Percentiles rank a stretch among this genome's conserved stretches.
These are phyloP conservation scores for Nansenia antarctica DNA, from an alignment of 2,113 vertebrate species.

Conservation along the genomic window DNA sequence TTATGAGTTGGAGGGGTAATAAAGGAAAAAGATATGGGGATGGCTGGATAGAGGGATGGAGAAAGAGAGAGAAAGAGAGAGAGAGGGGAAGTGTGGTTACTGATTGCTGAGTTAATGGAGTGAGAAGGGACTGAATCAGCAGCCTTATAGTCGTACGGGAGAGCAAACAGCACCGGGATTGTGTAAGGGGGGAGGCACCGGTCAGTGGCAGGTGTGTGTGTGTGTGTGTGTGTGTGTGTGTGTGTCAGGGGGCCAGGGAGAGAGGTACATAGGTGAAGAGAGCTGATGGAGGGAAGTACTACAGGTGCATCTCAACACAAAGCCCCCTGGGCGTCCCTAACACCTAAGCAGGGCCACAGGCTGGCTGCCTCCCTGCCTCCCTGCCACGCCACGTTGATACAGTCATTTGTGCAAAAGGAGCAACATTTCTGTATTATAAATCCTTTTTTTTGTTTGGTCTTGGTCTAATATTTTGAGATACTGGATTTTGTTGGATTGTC, in stretches of 20 bases:
- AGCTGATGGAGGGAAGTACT: too few relatives aligned
- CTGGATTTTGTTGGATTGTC: too few relatives aligned
- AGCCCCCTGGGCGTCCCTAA: too few relatives aligned
- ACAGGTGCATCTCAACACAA: too few relatives aligned
- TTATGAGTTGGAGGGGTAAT: conserved; percentile 6
- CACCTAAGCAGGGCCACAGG: too few relatives aligned
- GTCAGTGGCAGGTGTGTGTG: too few relatives aligned
- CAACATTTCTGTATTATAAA: too few relatives aligned
- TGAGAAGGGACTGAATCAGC: conserved; percentile 78
- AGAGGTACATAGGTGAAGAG: background rate
- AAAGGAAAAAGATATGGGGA: conserved; percentile 17
- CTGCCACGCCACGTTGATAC: too few relatives aligned
- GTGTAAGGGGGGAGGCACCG: conserved; percentile 16
- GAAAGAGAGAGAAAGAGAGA: conserved; percentile 31
- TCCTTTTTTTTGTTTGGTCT: too few relatives aligned
- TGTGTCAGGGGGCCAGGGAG: background rate
- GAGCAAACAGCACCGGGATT: conserved; percentile 54
- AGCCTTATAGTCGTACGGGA: conserved; percentile 69
- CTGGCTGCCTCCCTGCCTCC: too few relatives aligned
- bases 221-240: background rate
- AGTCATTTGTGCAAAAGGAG: too few relatives aligned
- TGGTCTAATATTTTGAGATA: too few relatives aligned
- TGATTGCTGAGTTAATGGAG: conserved; percentile 80
- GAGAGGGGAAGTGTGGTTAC: conserved; percentile 71
- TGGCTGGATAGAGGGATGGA: conserved; percentile 40